Base-by-base conservation (phyloP, 1,140 invertebrate species). In the Drosophila kurseongensis region DNA sequence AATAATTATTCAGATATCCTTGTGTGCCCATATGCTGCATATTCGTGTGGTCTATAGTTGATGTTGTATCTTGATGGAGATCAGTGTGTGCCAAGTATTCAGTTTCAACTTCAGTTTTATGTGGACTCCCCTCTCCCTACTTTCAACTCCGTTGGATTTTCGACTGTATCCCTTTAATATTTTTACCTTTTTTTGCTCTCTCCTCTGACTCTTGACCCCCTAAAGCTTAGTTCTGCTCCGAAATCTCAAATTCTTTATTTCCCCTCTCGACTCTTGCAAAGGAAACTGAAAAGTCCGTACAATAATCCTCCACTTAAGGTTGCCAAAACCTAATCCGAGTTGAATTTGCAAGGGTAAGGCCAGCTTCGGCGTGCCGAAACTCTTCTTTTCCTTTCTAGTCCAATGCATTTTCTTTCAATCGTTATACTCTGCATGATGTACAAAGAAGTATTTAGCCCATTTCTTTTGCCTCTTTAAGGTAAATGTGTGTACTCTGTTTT, bases 401-500 rank as follows among this genome's bases (percentile, higher is more conserved):
- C 48, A 23, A 27, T 7, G 51, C 27, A 35, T 16, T 36, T 14
- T 14, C 2, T 57, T 27, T 66, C 36, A 23, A 69, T 47, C 12
- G 14, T 14, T 27, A 36, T n/a, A 35, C 4, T 42, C 38, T 61
- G 82, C 83, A 85, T 88, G 83, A 10, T 57, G 32, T 48, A 35
- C 6, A 71, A 40, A 48, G 40, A 14, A 44, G 57, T 51, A 14
- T 56, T 58, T 27, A 59, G 50, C 16, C 66, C 40, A 48, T 50
- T 36, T 65, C 47, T n/a, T 42, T 59, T 65, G 69, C 63, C 73
- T 78, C 57, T 48, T 38, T 55, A 32, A 72, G 82, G 84, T 89
- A 89, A 90, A 89, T 89, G 84, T 89, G 85, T 89, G 84, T 89
- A 89, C 85, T 89, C 84, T 73, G 79, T 84, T 80, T 67, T 56